Conservation (phyloP, 1,140 invertebrate species). For the Microplitis demolitor region DNA sequence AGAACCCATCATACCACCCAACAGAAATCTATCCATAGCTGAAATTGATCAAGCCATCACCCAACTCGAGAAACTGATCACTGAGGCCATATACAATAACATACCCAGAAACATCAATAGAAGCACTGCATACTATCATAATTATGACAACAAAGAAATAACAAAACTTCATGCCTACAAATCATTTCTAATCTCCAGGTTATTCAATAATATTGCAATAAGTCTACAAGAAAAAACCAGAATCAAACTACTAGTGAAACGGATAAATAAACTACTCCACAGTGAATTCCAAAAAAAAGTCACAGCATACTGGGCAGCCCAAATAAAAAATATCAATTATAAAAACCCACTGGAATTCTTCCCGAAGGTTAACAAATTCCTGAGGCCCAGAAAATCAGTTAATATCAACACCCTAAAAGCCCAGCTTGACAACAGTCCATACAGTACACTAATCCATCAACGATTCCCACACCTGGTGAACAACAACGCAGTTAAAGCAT, state of each 20-base stretch:
- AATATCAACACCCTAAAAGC: background rate
- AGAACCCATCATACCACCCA: background rate
- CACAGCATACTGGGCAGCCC: constrained; percentile 3
- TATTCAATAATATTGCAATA: background rate
- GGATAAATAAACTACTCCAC: background rate
- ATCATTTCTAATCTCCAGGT: background rate
- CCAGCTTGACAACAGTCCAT: background rate
- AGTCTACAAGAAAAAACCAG: background rate
- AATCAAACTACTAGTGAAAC: constrained; percentile 1
- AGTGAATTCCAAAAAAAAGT: background rate
- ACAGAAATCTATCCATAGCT: constrained; percentile 17
- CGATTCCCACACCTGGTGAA: too few relatives aligned
- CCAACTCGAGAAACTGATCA: background rate
- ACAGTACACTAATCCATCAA: background rate
- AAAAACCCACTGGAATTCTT: constrained; percentile 8
- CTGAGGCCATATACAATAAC: background rate
- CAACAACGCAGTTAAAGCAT: background rate
- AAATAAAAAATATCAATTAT: constrained; percentile 17
- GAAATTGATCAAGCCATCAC: constrained; percentile 20
- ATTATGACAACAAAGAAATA: constrained; percentile 11
- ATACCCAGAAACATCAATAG: background rate
- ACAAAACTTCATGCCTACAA: constrained; percentile 8
- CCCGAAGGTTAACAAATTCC: constrained; percentile 9
- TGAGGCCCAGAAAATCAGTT: background rate
- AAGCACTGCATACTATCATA: background rate